Conservation (phyloP, 1,140 invertebrate species). For the Drosophila simulans region DNA sequence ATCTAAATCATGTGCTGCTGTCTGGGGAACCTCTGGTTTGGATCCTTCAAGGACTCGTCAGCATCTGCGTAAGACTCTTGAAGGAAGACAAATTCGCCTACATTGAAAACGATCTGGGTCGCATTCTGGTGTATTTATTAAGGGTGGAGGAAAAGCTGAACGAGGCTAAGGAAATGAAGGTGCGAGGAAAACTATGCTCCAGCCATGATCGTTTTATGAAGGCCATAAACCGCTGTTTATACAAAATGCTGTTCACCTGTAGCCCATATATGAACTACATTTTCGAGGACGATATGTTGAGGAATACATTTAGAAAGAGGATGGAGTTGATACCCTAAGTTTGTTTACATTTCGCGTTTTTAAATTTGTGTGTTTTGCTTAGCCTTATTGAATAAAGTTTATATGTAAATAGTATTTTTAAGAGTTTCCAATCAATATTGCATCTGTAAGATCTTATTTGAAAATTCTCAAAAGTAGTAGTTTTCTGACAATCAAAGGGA, state of each 20-base stretch:
- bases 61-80: constrained; percentile 36
- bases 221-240: constrained; percentile 16
- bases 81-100: constrained; percentile 9
- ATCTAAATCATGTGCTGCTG: constrained; percentile 26
- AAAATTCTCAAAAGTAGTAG: background rate
- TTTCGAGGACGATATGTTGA: background rate
- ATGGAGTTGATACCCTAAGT: constrained; percentile 2
- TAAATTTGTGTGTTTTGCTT: background rate
- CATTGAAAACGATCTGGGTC: constrained; percentile 13
- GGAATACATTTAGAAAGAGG: background rate
- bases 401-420: no score
- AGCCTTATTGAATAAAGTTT: background rate
- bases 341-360: background rate
- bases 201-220: constrained; percentile 5
- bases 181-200: constrained; percentile 2
- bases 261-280: constrained; percentile 3
- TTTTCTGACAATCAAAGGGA: background rate
- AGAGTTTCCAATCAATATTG: no score
- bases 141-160: constrained; percentile 17
- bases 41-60: constrained; percentile 38
- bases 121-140: background rate
- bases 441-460: background rate
- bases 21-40: constrained; percentile 21
- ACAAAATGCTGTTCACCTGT: constrained; percentile 24
- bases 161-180: background rate